A percentile compares a stretch with the other conserved stretches of the same genome.
These are phyloP conservation scores for Charanyca ferruginea DNA, from an alignment of 2,888 invertebrate genomes.

Conservation along the genomic window DNA sequence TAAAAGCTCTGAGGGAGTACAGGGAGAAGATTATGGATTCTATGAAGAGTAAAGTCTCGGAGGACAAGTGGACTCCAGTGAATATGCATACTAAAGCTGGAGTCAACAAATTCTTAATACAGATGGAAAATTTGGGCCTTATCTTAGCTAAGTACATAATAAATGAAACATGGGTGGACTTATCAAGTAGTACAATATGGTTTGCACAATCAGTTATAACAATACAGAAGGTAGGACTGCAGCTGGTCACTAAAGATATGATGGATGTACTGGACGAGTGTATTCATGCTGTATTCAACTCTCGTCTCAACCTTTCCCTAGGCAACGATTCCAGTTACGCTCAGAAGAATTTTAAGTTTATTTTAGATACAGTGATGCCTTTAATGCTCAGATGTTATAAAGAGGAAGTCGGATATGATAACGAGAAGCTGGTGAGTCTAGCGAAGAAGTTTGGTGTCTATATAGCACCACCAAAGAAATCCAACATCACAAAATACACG, in stretches of 20 bases:
- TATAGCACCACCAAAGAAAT: constrained; percentile 90
- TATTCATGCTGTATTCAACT: constrained; percentile 93
- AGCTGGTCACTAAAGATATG: constrained; percentile 94
- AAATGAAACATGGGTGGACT: constrained; percentile 92
- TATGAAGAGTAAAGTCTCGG: constrained; percentile 94
- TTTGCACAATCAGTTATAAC: constrained; percentile 95
- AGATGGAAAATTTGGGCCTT: constrained; percentile 93
- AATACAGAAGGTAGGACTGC: constrained; percentile 94
- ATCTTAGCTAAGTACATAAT: constrained; percentile 92
- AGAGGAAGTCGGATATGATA: constrained; percentile 91
- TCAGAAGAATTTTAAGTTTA: constrained; percentile 93
- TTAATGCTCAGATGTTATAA: constrained; percentile 92
- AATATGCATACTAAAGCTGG: constrained; percentile 94
- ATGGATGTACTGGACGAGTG: constrained; percentile 94
- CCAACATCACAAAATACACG: constrained; percentile 93
- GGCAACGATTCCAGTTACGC: constrained; percentile 86
- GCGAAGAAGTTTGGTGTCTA: constrained; percentile 90
- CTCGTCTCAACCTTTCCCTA: constrained; percentile 92
- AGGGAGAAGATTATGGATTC: constrained; percentile 96
- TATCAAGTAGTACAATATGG: constrained; percentile 95
- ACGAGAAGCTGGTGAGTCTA: constrained; percentile 87
- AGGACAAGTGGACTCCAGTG: constrained; percentile 96
- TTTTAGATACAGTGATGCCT: constrained; percentile 92
- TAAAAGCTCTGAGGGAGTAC: constrained; percentile 94
- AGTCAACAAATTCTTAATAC: constrained; percentile 93